These are phyloP conservation scores for Triops longicaudatus DNA, from an alignment of 1,140 invertebrate genomes.

Conservation along the genomic window DNA sequence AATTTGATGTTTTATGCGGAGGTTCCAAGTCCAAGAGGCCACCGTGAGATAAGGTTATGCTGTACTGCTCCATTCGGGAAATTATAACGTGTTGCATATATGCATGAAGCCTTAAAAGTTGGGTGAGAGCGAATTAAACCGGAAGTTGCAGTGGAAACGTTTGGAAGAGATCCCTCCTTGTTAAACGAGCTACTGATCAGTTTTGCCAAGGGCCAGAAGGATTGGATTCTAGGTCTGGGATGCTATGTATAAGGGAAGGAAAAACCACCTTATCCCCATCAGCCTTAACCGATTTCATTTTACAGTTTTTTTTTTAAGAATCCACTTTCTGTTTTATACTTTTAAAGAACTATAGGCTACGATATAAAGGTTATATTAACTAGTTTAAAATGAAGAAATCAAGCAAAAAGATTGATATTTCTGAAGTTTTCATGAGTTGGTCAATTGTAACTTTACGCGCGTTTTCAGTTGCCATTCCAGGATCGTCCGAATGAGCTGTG, in stretches of 20 bases:
- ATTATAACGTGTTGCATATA: conserved; percentile 9
- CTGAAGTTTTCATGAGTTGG: too few relatives aligned
- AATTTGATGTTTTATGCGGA: not conserved
- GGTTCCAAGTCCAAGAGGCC: not conserved
- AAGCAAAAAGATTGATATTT: too few relatives aligned
- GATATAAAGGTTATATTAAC: too few relatives aligned
- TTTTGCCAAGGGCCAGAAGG: not conserved
- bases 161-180: not conserved
- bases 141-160: not conserved
- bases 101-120: conserved; percentile 1
- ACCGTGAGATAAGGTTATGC: not conserved
- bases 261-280: not conserved
- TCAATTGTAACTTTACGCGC: too few relatives aligned
- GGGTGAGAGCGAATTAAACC: conserved; percentile 11
- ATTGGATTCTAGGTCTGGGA: not conserved
- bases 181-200: not conserved
- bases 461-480: too few relatives aligned
- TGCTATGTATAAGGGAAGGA: not conserved
- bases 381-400: too few relatives aligned
- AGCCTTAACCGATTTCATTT: too few relatives aligned
- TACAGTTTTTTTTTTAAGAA: too few relatives aligned
- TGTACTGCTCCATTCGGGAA: not conserved
- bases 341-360: too few relatives aligned
- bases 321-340: too few relatives aligned
- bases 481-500: too few relatives aligned